phyloP scores from a whole-genome alignment of 2,797 vertebrate species.

The Yasuhikotakia modesta region DNA sequence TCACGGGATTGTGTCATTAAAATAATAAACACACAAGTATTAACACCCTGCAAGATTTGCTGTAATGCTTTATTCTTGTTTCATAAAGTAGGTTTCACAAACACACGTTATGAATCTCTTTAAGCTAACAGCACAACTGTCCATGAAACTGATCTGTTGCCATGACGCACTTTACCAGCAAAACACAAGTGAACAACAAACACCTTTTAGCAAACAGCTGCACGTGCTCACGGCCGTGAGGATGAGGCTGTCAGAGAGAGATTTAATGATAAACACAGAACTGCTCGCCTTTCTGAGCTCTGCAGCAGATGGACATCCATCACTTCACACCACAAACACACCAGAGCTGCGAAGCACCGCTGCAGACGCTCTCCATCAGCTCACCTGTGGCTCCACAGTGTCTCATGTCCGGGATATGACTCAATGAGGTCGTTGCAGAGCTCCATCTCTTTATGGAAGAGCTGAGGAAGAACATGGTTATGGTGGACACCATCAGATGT shows the following conservation, averaged over 20 bases:
- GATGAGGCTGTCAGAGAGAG: neutral
- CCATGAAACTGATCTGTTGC: conserved; percentile 40
- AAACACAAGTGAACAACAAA: conserved; percentile 46
- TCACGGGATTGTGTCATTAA: neutral
- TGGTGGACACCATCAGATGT: conserved; percentile 62
- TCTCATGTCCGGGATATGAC: conserved; percentile 92
- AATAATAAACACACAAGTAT: no score
- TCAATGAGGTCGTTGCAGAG: conserved; percentile 92
- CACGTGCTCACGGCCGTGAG: conserved; percentile 13
- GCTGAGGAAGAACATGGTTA: conserved; percentile 64
- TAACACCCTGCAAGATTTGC: no score
- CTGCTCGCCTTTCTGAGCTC: conserved; percentile 30
- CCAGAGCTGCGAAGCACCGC: conserved; percentile 40
- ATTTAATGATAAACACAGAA: conserved; percentile 11
- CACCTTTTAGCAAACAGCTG: conserved; percentile 48
- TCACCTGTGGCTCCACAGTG: conserved; percentile 98
- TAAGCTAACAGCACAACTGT: conserved; percentile 11
- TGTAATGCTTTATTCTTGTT: no score
- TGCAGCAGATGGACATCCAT: conserved; percentile 53
- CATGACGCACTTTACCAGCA: conserved; percentile 24
- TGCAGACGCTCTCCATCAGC: neutral
- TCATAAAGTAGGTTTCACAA: no score
- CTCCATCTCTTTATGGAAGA: conserved; percentile 87
- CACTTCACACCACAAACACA: conserved; percentile 56
- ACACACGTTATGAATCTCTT: neutral